These are phyloP conservation scores for Zaprionus gabonicus DNA, from an alignment of 1,140 invertebrate genomes.

Conservation along the genomic window DNA sequence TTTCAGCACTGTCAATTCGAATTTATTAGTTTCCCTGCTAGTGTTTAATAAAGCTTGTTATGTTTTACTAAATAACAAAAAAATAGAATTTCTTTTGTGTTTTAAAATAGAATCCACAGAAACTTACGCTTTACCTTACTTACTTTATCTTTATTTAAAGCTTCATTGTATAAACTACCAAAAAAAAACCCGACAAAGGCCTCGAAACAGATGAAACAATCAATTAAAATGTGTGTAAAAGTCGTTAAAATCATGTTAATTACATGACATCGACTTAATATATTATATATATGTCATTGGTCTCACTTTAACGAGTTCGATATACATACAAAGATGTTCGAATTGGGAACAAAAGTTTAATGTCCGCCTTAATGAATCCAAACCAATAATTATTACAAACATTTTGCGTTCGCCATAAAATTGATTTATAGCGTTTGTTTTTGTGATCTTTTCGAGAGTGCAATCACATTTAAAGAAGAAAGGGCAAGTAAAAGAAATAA, in stretches of 20 bases:
- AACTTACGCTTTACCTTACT: too few species aligned
- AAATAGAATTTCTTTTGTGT: background rate
- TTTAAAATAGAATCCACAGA: background rate
- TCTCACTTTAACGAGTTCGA: background rate
- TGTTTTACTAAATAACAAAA: background rate
- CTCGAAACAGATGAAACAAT: background rate
- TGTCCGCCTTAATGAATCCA: background rate
- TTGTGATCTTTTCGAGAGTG: background rate
- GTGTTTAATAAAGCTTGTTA: background rate
- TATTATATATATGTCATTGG: constrained; percentile 6
- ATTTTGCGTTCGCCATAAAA: background rate
- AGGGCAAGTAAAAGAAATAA: background rate
- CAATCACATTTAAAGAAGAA: background rate
- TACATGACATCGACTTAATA: background rate
- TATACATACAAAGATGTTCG: background rate
- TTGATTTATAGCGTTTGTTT: background rate
- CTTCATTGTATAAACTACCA: background rate
- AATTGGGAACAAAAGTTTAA: constrained; percentile 3
- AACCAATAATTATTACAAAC: constrained; percentile 6
- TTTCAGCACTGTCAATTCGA: constrained; percentile 12
- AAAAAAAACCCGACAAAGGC: too few species aligned
- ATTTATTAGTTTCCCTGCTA: constrained; percentile 22
- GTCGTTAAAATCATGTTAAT: constrained; percentile 9
- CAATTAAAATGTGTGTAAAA: background rate
- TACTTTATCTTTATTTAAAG: background rate